phyloP scores from a whole-genome alignment of 2,797 vertebrate genomes.

The Hoplostethus atlanticus region DNA sequence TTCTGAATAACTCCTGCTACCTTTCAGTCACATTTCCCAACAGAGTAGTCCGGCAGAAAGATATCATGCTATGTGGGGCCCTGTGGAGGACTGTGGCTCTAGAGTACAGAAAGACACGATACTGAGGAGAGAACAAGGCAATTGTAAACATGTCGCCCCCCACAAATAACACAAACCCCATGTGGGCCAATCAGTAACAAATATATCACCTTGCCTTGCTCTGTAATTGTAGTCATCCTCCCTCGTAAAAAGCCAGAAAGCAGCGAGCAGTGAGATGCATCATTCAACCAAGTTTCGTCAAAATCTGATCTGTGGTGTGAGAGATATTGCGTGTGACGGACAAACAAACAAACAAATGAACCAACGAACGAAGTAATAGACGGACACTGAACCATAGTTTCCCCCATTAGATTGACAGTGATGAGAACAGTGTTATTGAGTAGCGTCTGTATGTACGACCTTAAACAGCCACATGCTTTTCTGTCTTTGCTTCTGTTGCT shows the following conservation, averaged over 20 bases:
- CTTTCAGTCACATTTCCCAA: constrained; percentile 30
- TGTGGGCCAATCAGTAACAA: neutral
- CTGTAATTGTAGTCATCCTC: too few species aligned
- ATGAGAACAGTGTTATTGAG: neutral
- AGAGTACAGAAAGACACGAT: constrained; percentile 23
- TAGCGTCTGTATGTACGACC: neutral
- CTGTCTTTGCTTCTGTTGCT: neutral
- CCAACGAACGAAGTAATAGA: too few species aligned
- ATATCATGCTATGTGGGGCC: constrained; percentile 28
- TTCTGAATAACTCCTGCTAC: constrained; percentile 25
- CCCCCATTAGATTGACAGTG: neutral
- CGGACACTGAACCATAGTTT: too few species aligned
- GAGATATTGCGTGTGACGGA: too few species aligned
- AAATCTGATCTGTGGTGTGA: too few species aligned
- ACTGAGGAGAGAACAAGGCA: constrained; percentile 20
- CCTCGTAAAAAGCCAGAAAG: too few species aligned
- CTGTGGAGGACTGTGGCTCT: constrained; percentile 27
- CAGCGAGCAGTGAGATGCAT: too few species aligned
- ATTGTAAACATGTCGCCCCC: neutral
- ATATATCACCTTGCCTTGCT: neutral
- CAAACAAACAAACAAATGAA: too few species aligned
- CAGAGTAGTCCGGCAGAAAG: constrained; percentile 17
- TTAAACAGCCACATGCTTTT: too few species aligned
- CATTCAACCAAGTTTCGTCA: too few species aligned
- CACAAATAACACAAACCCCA: neutral